Base-by-base conservation (phyloP, 2,797 vertebrate species). In the Centroberyx gerrardi region DNA sequence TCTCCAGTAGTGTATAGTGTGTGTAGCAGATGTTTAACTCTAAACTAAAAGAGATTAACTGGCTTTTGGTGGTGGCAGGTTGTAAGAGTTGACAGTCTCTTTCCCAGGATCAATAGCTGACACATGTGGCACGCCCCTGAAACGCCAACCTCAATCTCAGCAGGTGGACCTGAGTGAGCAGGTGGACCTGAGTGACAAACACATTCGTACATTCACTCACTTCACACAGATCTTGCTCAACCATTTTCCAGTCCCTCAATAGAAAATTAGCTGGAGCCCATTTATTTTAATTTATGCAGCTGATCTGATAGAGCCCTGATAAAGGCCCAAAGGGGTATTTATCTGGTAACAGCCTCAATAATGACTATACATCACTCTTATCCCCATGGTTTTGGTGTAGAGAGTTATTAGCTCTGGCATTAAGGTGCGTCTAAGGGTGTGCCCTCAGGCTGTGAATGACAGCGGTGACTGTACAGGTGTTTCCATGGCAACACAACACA, bases 401-500 rank as follows among this genome's bases (percentile, higher is more conserved):
- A 71, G 3, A 15, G 10, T 33, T 33, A 69, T 71, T 74, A 40
- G 61, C 48, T 86, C 58, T 68, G 54, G 3, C 17, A 38, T 62
- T 46, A 5, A 53, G 78, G 76, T 76, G 76, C 3, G 78, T 61
- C 78, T 72, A 51, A 60, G 82, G 91, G 92, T 82, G 90, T 90
- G 87, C 58, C 71, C 46, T 29, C 14, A 51, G 12, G 27, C 18
- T 67, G 15, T 49, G 10, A 42, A 46, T 59, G 44, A 78, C 2
- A 49, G 64, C 75, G 42, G 22, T 6, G 52, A 62, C 38, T 52
- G 42, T 74, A 59, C 54, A 66, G 56, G 22, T 53, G 74, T 92
- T 75, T 72, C 81, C 70, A 63, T 2, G 65, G 66, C 4, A 75
- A 88, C 78, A 38, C 8, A 36, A 14, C 69, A n/a, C n/a, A n/a